These are phyloP conservation scores for Agrochola macilenta DNA, from an alignment of 2,888 invertebrate species.

Conservation along the genomic window DNA sequence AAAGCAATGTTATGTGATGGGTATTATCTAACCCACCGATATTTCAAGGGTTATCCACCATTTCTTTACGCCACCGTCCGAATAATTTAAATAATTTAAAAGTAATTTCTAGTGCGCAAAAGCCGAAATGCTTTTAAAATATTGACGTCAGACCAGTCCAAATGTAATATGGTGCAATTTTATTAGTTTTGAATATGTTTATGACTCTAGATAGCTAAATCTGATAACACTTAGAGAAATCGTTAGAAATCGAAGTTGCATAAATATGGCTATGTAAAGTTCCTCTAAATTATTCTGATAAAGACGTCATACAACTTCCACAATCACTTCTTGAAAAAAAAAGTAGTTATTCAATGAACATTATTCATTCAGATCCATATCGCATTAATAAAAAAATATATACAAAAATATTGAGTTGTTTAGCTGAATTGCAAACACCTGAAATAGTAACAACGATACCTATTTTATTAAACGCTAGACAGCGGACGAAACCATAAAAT, in stretches of 20 bases:
- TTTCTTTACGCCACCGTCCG: background rate
- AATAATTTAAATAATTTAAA: conserved; percentile 35
- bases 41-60: conserved; percentile 13
- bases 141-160: conserved; percentile 24
- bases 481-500: background rate
- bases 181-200: conserved; percentile 29
- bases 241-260: conserved; percentile 19
- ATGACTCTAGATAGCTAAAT: conserved; percentile 4
- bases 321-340: conserved; percentile 22
- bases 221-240: conserved; percentile 24
- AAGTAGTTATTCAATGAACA: background rate
- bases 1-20: conserved; percentile 15
- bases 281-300: background rate
- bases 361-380: background rate
- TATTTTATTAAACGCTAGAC: background rate
- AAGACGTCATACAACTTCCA: background rate
- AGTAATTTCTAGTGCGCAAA: background rate
- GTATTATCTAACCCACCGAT: conserved; percentile 28
- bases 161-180: conserved; percentile 47
- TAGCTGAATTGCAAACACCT: background rate
- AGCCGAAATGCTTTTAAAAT: conserved; percentile 4
- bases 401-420: background rate
- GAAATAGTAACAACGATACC: background rate
- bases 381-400: background rate
- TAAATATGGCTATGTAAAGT: conserved; percentile 9